Evolutionary conservation across 2,888 invertebrate genomes (phyloP).

Genomic region (Crocallis elinguaria): DNA sequence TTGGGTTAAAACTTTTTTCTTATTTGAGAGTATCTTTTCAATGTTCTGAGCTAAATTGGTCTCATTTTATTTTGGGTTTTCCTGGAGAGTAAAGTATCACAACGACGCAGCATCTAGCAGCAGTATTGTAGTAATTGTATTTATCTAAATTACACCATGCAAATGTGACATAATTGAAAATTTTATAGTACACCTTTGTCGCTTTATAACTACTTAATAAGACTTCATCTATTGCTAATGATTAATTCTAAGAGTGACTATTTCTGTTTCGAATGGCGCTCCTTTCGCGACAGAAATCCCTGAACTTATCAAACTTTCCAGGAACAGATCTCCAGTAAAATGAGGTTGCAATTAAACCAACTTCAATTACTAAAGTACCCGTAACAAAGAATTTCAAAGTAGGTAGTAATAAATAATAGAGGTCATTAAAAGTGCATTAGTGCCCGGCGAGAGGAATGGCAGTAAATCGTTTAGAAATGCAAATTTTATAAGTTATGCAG

Average conservation of each 20-base stretch:
- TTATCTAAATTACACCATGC: no score
- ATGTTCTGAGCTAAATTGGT: slow-evolving; percentile 15
- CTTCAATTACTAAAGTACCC: slow-evolving; percentile 16
- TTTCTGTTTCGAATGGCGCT: no score
- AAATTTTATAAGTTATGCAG: slow-evolving; percentile 47
- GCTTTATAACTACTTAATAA: no score
- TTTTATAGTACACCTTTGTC: no score
- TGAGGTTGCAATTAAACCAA: background rate
- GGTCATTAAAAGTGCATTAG: slow-evolving; percentile 65
- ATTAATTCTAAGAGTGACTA: no score
- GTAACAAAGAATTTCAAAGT: slow-evolving; percentile 20
- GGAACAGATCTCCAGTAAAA: no score
- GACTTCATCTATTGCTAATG: no score
- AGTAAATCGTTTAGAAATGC: slow-evolving; percentile 55
- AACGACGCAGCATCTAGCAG: no score
- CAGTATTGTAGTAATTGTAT: no score
- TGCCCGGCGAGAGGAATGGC: slow-evolving; percentile 12
- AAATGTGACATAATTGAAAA: no score
- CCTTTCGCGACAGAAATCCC: no score
- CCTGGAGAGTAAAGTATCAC: background rate
- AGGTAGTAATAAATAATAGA: slow-evolving; percentile 36
- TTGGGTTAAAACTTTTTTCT: slow-evolving; percentile 22
- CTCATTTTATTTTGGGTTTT: slow-evolving; percentile 9
- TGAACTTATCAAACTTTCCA: no score
- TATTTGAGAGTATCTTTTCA: slow-evolving; percentile 19